A percentile compares a stretch with the other conserved stretches of the same genome.
phyloP scores from a whole-genome alignment of 2,888 invertebrate species.

The Tinea trinotella region DNA sequence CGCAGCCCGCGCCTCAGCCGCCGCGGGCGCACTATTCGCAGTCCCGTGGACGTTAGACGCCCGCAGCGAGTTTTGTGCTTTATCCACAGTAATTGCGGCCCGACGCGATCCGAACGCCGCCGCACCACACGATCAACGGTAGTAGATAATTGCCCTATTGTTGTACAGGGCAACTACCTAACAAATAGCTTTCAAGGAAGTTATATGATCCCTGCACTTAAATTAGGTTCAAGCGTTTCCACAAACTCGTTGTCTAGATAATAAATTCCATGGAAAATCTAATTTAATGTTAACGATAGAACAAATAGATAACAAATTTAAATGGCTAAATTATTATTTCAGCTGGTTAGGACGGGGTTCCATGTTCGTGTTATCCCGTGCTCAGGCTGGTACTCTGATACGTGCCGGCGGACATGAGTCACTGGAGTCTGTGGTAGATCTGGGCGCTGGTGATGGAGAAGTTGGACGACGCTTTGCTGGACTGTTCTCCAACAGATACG shows the following conservation, averaged over 20 bases:
- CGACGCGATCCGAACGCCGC: constrained; percentile 41
- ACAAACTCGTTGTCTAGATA: not conserved
- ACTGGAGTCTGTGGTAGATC: constrained; percentile 77
- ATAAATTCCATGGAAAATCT: constrained; percentile 6
- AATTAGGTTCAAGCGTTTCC: constrained; percentile 15
- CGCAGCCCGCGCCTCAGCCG: constrained; percentile 26
- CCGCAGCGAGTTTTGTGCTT: constrained; percentile 56
- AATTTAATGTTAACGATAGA: not conserved
- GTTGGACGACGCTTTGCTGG: constrained; percentile 87
- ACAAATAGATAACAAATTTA: too few species aligned
- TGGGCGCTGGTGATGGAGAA: constrained; percentile 97
- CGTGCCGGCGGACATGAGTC: constrained; percentile 32
- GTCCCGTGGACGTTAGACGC: constrained; percentile 38
- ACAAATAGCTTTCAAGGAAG: constrained; percentile 51
- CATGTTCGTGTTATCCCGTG: constrained; percentile 94
- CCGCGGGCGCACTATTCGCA: constrained; percentile 60
- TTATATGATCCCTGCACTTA: constrained; percentile 25
- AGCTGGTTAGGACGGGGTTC: constrained; percentile 92
- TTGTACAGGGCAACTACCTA: constrained; percentile 41
- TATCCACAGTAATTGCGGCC: constrained; percentile 60
- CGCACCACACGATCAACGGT: constrained; percentile 52
- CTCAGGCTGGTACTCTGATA: constrained; percentile 82
- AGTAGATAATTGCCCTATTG: constrained; percentile 65
- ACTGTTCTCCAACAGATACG: constrained; percentile 82
- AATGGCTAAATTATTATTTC: constrained; percentile 29